Conservation (phyloP, 2,113 vertebrate genomes). For the Microcebus jonahi region DNA sequence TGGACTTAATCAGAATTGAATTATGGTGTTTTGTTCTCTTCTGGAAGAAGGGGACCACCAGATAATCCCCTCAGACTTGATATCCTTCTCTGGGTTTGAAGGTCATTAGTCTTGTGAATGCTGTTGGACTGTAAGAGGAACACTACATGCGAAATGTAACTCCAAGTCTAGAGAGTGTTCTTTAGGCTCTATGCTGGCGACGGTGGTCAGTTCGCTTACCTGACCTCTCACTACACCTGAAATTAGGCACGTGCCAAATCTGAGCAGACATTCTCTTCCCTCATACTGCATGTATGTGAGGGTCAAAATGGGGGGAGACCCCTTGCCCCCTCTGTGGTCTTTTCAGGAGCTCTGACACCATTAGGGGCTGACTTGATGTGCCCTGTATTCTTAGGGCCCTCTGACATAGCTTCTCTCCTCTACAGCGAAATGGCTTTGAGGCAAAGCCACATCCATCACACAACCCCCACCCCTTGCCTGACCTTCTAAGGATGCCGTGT, state of each 20-base stretch:
- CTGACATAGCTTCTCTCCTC: not conserved
- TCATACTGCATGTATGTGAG: not conserved
- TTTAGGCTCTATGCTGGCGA: rapidly evolving
- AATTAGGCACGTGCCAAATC: not conserved
- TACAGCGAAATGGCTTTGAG: not conserved
- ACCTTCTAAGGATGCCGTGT: rapidly evolving
- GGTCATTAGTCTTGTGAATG: not conserved
- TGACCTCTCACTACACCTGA: not conserved
- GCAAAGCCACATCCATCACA: too few species aligned
- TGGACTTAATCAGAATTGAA: rapidly evolving
- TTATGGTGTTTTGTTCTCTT: not conserved
- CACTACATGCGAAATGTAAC: rapidly evolving
- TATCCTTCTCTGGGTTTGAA: not conserved
- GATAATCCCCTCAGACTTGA: too few species aligned
- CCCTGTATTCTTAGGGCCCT: not conserved
- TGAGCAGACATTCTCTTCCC: not conserved
- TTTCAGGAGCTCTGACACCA: not conserved
- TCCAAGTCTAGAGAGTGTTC: not conserved
- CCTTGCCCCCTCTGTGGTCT: not conserved
- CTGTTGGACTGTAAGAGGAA: not conserved
- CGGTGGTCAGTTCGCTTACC: rapidly evolving
- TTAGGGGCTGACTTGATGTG: not conserved
- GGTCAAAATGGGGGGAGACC: rapidly evolving
- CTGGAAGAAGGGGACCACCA: too few species aligned
- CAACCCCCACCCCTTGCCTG: too few species aligned